Evolutionary conservation across 2,113 vertebrate genomes (phyloP).

Genomic region (Madoqua kirkii): DNA sequence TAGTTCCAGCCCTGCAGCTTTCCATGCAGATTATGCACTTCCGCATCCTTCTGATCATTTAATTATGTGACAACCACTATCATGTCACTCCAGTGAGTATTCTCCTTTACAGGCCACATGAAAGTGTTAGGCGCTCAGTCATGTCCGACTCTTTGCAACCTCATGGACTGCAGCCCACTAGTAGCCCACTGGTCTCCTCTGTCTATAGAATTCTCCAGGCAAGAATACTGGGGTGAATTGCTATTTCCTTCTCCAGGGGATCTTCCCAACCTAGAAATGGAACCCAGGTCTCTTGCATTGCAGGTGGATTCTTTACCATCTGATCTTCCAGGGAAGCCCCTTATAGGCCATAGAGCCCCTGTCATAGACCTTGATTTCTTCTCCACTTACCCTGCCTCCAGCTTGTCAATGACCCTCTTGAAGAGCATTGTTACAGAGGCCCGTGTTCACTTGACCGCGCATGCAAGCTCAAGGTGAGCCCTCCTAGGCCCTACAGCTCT

Average conservation of each 20-base stretch:
- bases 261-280: not conserved
- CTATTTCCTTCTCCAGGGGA: not conserved
- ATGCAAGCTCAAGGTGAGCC: not conserved
- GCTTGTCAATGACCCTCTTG: not conserved
- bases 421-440: not conserved
- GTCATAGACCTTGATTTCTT: not conserved
- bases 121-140: not conserved
- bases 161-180: not conserved
- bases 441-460: accelerated
- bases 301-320: not conserved
- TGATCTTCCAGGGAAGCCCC: not conserved
- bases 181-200: not conserved
- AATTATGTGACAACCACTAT: not conserved
- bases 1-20: not conserved
- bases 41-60: not conserved
- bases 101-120: not conserved
- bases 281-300: not conserved
- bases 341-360: not conserved
- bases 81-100: accelerated
- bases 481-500: not conserved
- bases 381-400: not conserved
- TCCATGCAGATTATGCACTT: not conserved
- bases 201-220: not conserved
- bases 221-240: not conserved
- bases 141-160: not conserved